These are phyloP conservation scores for Oscheius myriophilus DNA, from an alignment of 2,888 invertebrate species.

Conservation along the genomic window DNA sequence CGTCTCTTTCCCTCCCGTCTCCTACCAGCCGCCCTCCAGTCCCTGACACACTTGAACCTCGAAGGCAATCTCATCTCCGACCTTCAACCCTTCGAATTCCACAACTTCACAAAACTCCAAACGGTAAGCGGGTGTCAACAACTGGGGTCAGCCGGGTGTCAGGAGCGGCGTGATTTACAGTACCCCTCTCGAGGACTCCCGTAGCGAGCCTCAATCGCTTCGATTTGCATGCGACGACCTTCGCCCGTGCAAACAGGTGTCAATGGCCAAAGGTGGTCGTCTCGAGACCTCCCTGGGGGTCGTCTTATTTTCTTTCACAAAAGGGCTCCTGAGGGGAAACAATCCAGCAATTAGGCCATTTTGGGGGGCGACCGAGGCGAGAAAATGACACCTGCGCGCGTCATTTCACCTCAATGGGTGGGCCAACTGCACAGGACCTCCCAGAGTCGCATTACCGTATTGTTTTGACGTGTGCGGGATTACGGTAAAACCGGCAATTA, in stretches of 20 bases:
- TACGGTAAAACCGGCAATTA: background rate
- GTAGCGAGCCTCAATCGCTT: constrained; percentile 1
- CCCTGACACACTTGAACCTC: constrained; percentile 43
- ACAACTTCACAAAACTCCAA: constrained; percentile 59
- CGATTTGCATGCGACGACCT: constrained; percentile 6
- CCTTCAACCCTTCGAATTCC: constrained; percentile 37
- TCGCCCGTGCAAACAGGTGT: background rate
- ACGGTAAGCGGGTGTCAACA: constrained; percentile 44
- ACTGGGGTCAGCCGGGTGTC: constrained; percentile 15
- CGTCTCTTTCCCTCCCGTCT: constrained; percentile 36
- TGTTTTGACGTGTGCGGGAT: background rate
- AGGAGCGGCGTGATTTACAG: constrained; percentile 11
- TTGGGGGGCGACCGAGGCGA: no score
- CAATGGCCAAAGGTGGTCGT: no score
- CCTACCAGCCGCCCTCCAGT: constrained; percentile 33
- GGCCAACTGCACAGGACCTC: no score
- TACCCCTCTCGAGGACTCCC: constrained; percentile 5
- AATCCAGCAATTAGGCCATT: no score
- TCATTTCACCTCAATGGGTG: no score
- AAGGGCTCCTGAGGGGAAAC: no score
- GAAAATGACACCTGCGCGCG: no score
- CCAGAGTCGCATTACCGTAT: constrained; percentile 3
- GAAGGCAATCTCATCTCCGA: constrained; percentile 47
- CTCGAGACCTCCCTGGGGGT: no score
- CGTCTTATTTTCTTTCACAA: no score